Conservation (phyloP, 2,797 vertebrate species). For the Tauraco hartlaubi region DNA sequence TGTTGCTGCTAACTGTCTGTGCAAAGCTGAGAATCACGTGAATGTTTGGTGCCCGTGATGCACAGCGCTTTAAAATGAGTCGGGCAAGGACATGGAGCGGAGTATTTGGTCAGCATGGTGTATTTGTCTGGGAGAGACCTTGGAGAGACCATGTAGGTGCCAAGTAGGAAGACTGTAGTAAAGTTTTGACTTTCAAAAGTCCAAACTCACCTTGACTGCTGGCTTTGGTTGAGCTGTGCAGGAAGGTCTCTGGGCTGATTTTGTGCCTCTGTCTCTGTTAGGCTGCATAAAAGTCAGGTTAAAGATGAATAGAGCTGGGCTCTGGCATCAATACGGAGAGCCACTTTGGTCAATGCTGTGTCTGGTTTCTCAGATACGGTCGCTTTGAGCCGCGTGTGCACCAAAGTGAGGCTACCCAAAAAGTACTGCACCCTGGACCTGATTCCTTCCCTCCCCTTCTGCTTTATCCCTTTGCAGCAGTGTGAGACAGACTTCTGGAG, state of each 20-base stretch:
- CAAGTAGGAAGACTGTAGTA: background rate
- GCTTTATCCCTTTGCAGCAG: background rate
- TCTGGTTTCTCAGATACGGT: background rate
- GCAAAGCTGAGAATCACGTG: background rate
- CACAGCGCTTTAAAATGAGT: background rate
- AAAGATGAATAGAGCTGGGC: background rate
- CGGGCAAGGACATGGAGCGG: background rate
- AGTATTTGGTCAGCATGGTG: background rate
- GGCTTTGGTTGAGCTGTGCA: background rate
- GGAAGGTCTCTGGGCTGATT: background rate
- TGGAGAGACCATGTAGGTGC: background rate
- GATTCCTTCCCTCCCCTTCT: background rate
- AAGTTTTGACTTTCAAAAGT: background rate
- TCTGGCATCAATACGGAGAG: background rate
- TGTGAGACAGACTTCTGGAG: background rate
- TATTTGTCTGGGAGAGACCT: background rate
- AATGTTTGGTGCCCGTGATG: background rate
- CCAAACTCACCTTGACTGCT: background rate
- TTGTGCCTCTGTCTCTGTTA: background rate
- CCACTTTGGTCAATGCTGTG: background rate
- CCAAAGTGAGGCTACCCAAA: background rate
- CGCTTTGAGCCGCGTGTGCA: accelerated
- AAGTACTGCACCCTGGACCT: background rate
- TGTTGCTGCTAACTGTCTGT: background rate
- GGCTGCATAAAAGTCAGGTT: background rate